Percentiles rank a stretch among this genome's conserved stretches.
Evolutionary conservation across 2,113 vertebrate species (phyloP).

Genomic region (Synodontis membranacea): DNA sequence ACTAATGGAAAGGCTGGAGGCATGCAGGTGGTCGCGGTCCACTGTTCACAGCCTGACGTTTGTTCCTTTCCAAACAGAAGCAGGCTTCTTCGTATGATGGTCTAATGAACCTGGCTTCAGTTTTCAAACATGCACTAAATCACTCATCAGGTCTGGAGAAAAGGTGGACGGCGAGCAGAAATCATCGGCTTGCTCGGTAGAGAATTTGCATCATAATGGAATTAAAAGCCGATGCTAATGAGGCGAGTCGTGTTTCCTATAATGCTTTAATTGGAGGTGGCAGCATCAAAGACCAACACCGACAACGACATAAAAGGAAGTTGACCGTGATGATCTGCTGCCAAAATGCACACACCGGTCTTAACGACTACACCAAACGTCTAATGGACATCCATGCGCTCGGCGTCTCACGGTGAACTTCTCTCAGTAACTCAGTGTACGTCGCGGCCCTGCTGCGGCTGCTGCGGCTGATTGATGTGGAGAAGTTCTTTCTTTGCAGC

Average conservation of each 20-base stretch:
- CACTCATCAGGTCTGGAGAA: conserved; percentile 44
- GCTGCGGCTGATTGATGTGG: background rate
- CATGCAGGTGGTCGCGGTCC: conserved; percentile 43
- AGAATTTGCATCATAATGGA: conserved; percentile 19
- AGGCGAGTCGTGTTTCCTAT: conserved; percentile 24
- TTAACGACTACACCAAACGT: background rate
- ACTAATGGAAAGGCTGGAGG: conserved; percentile 55
- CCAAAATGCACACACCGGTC: background rate
- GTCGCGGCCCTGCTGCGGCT: background rate
- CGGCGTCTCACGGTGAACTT: background rate
- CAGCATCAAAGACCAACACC: conserved; percentile 14
- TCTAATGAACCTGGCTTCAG: conserved; percentile 65
- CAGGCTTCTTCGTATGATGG: conserved; percentile 67
- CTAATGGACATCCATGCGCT: background rate
- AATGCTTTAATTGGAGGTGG: conserved; percentile 23
- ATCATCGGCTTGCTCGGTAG: background rate
- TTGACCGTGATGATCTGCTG: background rate
- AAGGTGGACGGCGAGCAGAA: conserved; percentile 9
- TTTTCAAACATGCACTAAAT: conserved; percentile 61
- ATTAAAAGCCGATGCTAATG: conserved; percentile 42
- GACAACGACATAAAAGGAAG: conserved; percentile 16
- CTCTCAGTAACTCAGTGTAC: background rate
- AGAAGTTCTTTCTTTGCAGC: background rate
- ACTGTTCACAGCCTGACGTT: conserved; percentile 31
- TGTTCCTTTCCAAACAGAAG: conserved; percentile 49